These are phyloP conservation scores for Drosophila subobscura DNA, from an alignment of 1,140 invertebrate genomes.

Conservation along the genomic window DNA sequence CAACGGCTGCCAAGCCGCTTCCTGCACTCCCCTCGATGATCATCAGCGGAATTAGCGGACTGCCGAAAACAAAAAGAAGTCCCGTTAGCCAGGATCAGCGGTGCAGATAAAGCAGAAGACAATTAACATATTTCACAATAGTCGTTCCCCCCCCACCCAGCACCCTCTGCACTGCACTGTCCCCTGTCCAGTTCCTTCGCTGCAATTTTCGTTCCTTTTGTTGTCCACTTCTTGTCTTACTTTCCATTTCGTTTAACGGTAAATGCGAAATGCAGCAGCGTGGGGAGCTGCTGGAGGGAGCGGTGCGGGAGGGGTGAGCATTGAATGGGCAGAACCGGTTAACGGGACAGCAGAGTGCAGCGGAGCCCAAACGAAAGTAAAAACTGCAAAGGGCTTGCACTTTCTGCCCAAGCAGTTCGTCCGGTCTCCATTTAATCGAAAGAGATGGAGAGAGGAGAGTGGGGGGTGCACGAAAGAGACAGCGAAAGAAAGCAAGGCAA, in stretches of 20 bases:
- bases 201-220: slow-evolving; percentile 12
- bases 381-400: slow-evolving; percentile 83
- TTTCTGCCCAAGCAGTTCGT: slow-evolving; percentile 66
- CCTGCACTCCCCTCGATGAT: slow-evolving; percentile 3
- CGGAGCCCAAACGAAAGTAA: slow-evolving; percentile 72
- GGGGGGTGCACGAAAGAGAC: slow-evolving; percentile 31
- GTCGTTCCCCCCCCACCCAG: slow-evolving; percentile 2
- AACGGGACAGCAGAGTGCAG: no score
- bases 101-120: slow-evolving; percentile 48
- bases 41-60: slow-evolving; percentile 33
- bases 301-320: slow-evolving; percentile 32
- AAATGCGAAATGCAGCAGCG: slow-evolving; percentile 64
- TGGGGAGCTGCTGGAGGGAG: slow-evolving; percentile 18
- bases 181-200: neutral
- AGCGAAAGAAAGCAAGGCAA: slow-evolving; percentile 37
- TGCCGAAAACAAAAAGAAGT: slow-evolving; percentile 13
- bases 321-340: slow-evolving; percentile 67
- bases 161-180: slow-evolving; percentile 4
- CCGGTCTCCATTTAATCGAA: slow-evolving; percentile 16
- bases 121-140: slow-evolving; percentile 77
- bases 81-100: slow-evolving; percentile 66
- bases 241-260: slow-evolving; percentile 80
- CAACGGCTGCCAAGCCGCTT: neutral
- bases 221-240: slow-evolving; percentile 50
- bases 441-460: neutral